Conservation (phyloP, 1,140 invertebrate genomes). For the Sarcophaga bullata region DNA sequence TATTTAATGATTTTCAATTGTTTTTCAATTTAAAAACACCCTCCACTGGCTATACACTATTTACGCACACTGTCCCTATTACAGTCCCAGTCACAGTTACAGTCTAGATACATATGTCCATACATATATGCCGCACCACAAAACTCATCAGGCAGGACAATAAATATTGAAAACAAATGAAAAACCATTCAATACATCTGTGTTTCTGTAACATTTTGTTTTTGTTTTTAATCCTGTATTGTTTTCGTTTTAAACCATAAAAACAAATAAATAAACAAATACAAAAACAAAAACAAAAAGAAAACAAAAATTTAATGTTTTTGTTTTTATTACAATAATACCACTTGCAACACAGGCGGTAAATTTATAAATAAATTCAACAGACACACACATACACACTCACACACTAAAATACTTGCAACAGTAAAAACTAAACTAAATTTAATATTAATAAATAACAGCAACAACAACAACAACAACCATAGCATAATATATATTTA, state of each 20-base stretch:
- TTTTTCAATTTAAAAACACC: too few relatives aligned
- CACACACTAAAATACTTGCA: neutral
- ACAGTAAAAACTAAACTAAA: neutral
- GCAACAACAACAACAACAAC: neutral
- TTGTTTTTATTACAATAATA: too few relatives aligned
- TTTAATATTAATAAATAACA: neutral
- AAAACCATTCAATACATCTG: neutral
- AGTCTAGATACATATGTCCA: conserved; percentile 51
- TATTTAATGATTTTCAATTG: conserved; percentile 44
- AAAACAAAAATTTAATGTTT: neutral
- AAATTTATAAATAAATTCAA: neutral
- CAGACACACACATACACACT: neutral
- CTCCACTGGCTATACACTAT: too few relatives aligned
- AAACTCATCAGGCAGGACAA: too few relatives aligned
- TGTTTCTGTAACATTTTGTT: neutral
- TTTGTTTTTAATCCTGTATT: too few relatives aligned
- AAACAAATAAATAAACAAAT: neutral
- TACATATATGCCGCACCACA: neutral
- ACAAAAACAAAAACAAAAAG: neutral
- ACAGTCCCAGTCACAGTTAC: conserved; percentile 45
- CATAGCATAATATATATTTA: neutral
- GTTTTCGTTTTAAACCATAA: too few relatives aligned
- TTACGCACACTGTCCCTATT: too few relatives aligned
- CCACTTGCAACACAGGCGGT: too few relatives aligned
- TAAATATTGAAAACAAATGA: neutral